phyloP scores from a whole-genome alignment of 2,797 vertebrate species.

The Pseudochromis fuscus region DNA sequence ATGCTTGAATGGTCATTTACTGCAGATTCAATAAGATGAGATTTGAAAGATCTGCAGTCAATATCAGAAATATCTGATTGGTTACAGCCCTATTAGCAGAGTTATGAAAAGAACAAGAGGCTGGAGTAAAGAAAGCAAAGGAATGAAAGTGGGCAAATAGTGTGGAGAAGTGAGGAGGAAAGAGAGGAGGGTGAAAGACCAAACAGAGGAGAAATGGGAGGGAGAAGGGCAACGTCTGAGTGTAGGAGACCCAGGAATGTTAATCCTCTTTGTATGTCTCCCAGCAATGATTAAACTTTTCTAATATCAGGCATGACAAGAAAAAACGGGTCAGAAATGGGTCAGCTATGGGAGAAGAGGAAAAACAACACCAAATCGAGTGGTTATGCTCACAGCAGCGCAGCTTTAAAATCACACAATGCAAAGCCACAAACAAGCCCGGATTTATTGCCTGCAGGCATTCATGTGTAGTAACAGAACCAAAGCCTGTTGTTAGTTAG shows the following conservation, averaged over 20 bases:
- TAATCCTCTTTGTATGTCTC: constrained; percentile 85
- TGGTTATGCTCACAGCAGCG: constrained; percentile 51
- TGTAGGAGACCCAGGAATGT: constrained; percentile 83
- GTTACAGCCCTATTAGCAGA: neutral
- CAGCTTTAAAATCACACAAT: constrained; percentile 53
- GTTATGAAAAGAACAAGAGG: constrained; percentile 13
- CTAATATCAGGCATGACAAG: constrained; percentile 82
- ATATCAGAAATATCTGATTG: neutral
- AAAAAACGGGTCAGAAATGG: constrained; percentile 77
- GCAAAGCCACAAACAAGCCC: constrained; percentile 56
- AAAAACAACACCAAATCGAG: constrained; percentile 62
- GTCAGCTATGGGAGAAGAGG: constrained; percentile 70
- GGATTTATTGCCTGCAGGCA: constrained; percentile 33
- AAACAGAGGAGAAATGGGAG: constrained; percentile 60
- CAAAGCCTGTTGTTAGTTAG: constrained; percentile 40
- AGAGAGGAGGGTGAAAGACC: constrained; percentile 30
- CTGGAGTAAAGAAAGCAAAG: constrained; percentile 21
- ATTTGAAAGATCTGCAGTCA: neutral
- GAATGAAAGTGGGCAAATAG: constrained; percentile 44
- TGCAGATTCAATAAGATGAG: neutral
- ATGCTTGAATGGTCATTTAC: constrained; percentile 13
- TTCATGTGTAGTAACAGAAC: constrained; percentile 23
- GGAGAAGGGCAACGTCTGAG: constrained; percentile 77
- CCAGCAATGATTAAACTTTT: constrained; percentile 85
- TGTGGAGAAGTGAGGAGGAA: constrained; percentile 35